phyloP scores from a whole-genome alignment of 2,113 vertebrate species.

The Eupsittula cactorum region DNA sequence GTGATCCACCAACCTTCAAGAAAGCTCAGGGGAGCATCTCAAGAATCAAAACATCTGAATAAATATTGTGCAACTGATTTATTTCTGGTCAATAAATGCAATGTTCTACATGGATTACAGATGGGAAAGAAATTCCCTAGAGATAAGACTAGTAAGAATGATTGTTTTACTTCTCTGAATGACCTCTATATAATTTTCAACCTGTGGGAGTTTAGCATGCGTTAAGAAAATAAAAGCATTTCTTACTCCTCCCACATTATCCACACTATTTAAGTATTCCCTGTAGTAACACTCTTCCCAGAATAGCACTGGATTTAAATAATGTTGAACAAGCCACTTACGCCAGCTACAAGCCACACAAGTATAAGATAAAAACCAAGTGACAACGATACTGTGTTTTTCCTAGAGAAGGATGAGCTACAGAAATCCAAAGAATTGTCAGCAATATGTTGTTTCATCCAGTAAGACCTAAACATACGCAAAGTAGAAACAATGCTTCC shows the following conservation, averaged over 20 bases:
- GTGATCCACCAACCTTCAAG: neutral
- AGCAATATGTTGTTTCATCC: neutral
- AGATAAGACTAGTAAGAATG: neutral
- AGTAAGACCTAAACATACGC: neutral
- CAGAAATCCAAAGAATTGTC: neutral
- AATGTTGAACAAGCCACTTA: neutral
- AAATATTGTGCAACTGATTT: neutral
- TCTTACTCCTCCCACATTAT: neutral
- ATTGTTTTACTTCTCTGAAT: neutral
- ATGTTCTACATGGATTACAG: fast-evolving
- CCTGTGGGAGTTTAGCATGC: neutral
- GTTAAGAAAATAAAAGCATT: neutral
- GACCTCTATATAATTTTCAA: neutral
- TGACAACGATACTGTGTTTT: neutral
- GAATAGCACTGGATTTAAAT: neutral
- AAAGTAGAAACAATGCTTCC: neutral
- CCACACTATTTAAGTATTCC: neutral
- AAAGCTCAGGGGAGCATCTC: neutral
- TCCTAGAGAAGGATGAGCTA: neutral
- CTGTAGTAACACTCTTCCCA: neutral
- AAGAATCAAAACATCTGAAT: neutral
- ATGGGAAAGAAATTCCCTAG: neutral
- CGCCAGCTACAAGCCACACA: neutral
- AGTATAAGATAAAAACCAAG: neutral
- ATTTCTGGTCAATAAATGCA: neutral